Conservation (phyloP, 2,113 vertebrate genomes). For the Nyctibius bracteatus region DNA sequence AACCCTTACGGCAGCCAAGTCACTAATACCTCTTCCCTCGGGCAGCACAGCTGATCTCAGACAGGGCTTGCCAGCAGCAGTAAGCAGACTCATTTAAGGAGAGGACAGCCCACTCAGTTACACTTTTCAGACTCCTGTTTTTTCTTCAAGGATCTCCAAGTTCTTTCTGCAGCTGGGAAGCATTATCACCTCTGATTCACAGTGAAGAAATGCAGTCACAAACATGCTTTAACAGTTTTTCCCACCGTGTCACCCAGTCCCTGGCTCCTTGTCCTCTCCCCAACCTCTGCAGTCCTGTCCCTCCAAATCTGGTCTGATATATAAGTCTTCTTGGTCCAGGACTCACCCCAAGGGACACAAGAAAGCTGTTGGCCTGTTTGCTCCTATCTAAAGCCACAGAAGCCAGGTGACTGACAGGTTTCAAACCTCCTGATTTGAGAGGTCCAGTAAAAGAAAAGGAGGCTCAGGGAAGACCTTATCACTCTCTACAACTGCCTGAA, state of each 20-base stretch:
- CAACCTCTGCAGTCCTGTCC: not conserved
- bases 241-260: not conserved
- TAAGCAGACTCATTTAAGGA: not conserved
- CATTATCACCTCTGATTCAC: not conserved
- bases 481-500: too few species aligned
- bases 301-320: not conserved
- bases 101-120: not conserved
- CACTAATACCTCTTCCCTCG: constrained; percentile 32
- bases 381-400: not conserved
- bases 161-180: not conserved
- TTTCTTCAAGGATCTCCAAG: not conserved
- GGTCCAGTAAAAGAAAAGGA: too few species aligned
- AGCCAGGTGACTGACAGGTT: not conserved
- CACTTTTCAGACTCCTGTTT: not conserved
- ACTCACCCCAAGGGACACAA: not conserved
- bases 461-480: too few species aligned
- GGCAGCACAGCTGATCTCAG: constrained; percentile 49
- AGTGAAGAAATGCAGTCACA: not conserved
- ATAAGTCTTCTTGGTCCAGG: not conserved
- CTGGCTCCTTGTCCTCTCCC: not conserved
- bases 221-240: not conserved
- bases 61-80: constrained; percentile 23
- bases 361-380: not conserved
- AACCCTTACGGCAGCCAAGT: constrained; percentile 25
- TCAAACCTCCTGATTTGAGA: not conserved